Evolutionary conservation across 2,888 invertebrate species (phyloP), one percentile per base, ranked within the genome.

Genomic region (Lycophotia porphyrea): DNA sequence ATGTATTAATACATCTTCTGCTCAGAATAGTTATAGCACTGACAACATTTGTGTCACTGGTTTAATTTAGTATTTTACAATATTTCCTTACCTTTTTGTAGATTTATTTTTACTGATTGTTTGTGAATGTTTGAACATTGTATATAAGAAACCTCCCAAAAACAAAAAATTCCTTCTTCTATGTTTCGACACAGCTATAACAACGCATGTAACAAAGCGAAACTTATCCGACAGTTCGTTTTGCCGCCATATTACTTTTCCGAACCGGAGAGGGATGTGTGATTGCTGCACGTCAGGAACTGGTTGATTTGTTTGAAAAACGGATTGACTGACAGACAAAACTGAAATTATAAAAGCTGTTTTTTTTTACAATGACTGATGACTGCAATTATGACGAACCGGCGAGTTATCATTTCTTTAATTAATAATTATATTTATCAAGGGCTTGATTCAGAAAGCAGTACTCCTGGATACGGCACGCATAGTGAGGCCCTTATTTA

Each of bases 141-240:
- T n/a, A n/a, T n/a, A n/a, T n/a, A n/a, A n/a, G n/a, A n/a, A n/a
- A 11, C 5, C 5, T n/a, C 13, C 31, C 8, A 13, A 58, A 58
- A 58, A 3, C 58, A 0, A 58, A 58, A 8, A 31, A 18, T 11
- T 52, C 18, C 5, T 13, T n/a, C n/a, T n/a, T 5, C 52, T 13
- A 52, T 52, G 27, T 77, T 44, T 44, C 7, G 0, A 11, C 31
- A 34, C 36, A 31, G 15, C 18, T 55, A 55, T n/a, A 58, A 21
- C 36, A 60, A 60, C 18, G 21, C 39, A 36, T 27, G 42, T 68
- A 27, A 21, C 39, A 27, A 65, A 27, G 9, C 13, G 34, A 27
- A 64, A 39, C 39, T 71, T 47, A 80, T 42, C 72, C 15, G 34
- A 21, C 58, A 42, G n/a, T 73, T 80, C 64, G 58, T 78, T 80